Evolutionary conservation across 2,113 vertebrate genomes (phyloP), one percentile per base, ranked within the genome.

Genomic region (Merops nubicus): DNA sequence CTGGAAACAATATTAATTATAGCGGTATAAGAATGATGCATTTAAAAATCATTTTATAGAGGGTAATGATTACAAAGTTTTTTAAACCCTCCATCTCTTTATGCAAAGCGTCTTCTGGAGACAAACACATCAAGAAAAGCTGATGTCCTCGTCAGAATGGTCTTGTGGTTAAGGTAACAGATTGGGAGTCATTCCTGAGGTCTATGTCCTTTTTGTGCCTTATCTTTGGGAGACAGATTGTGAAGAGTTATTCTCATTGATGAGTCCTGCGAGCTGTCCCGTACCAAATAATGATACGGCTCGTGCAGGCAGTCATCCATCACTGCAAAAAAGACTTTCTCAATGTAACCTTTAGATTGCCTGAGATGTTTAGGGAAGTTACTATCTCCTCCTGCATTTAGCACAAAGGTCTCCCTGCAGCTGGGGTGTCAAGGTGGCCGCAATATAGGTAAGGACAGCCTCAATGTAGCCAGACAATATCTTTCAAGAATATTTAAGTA

Each of bases 201-300:
- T 88, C 85, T 93, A 19, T 88, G 85, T 89, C 82, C 88, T 94
- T 96, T 91, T n/a, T 2, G 9, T 75, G 89, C 57, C 84, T 96
- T 96, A 94, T 96, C 94, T 92, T 88, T 91, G 77, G 94, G 74
- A 89, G 70, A 91, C 81, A 96, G 96, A 87, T 93, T 67, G 40
- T 33, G 74, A 91, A 60, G 31, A 88, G 89, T 96, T 91, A 85
- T 70, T 84, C 73, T 91, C 89, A 68, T 7, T 92, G 88, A 92
- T 38, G 83, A 80, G 83, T 2, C 72, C 42, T 31, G 51, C 62
- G 12, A 19, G 69, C 45, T 78, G 91, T 69, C 86, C 86, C 84
- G 17, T 11, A 64, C 69, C 15, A 89, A 95, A 87, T 87, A 95
- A 95, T 34, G 80, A 84, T 89, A 34, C 83, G 38, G 82, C 85